phyloP scores from a whole-genome alignment of 2,113 vertebrate genomes.

The Ptilonorhynchus violaceus region DNA sequence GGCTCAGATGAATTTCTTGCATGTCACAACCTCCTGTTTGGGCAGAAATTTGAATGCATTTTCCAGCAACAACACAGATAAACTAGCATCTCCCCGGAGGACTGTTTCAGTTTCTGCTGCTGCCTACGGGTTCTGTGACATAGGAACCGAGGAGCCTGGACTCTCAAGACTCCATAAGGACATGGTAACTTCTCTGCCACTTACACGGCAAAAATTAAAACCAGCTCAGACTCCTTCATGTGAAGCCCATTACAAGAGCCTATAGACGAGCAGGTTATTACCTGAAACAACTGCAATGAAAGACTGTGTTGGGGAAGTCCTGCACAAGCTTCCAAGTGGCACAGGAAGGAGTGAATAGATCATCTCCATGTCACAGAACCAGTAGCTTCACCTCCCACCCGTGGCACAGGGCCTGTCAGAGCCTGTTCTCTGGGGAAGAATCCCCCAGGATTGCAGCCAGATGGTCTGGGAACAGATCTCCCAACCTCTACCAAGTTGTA shows the following conservation, averaged over 20 bases:
- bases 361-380: not conserved
- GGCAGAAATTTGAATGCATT: conserved; percentile 51
- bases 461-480: not conserved
- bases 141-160: conserved; percentile 4
- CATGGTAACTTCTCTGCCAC: not conserved
- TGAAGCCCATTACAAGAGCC: not conserved
- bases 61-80: conserved; percentile 34
- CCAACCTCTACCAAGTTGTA: not conserved
- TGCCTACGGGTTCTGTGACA: not conserved
- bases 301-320: not conserved
- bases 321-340: not conserved
- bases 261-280: not conserved
- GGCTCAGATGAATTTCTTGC: conserved; percentile 28
- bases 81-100: conserved; percentile 6
- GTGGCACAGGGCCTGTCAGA: not conserved
- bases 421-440: not conserved
- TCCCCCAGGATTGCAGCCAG: not conserved
- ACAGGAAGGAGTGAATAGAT: not conserved
- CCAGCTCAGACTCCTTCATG: not conserved
- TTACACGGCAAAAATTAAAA: not conserved
- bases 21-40: conserved; percentile 46
- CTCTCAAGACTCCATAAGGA: not conserved
- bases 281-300: not conserved
- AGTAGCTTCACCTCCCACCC: not conserved
- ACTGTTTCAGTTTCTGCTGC: conserved; percentile 1